A percentile compares a stretch with the other conserved stretches of the same genome.
phyloP scores from a whole-genome alignment of 2,888 invertebrate species.

The Himalopsyche tibetana region DNA sequence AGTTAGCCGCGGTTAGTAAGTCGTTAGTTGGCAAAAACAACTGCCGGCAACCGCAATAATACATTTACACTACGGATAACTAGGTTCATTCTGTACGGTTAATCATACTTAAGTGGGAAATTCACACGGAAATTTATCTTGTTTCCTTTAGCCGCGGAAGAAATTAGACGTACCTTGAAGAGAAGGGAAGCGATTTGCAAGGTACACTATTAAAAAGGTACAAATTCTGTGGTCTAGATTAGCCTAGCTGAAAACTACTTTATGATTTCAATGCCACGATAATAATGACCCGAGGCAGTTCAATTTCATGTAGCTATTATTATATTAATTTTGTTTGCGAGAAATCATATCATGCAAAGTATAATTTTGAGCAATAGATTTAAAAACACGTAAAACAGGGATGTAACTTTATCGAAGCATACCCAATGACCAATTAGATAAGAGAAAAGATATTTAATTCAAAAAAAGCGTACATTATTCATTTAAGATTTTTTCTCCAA shows the following conservation, averaged over 20 bases:
- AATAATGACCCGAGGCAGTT: too few relatives aligned
- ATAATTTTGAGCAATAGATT: too few relatives aligned
- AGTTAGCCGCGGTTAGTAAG: conserved; percentile 23
- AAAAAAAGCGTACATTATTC: too few relatives aligned
- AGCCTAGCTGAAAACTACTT: not conserved
- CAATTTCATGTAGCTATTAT: too few relatives aligned
- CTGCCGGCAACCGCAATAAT: conserved; percentile 52
- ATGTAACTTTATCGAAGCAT: too few relatives aligned
- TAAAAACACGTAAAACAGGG: too few relatives aligned
- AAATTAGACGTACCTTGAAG: not conserved
- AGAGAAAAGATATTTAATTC: too few relatives aligned
- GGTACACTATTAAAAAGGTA: not conserved
- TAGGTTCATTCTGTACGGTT: conserved; percentile 33
- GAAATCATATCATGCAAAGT: too few relatives aligned
- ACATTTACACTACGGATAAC: conserved; percentile 47
- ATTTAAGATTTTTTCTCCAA: too few relatives aligned
- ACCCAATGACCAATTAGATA: too few relatives aligned
- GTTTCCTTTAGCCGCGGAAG: conserved; percentile 20
- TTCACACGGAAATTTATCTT: conserved; percentile 42
- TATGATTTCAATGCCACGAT: too few relatives aligned
- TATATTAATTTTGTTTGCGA: too few relatives aligned
- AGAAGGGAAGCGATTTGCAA: not conserved
- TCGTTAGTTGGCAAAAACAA: conserved; percentile 27
- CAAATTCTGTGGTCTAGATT: conserved; percentile 31
- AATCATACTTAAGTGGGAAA: conserved; percentile 31